Evolutionary conservation across 1,140 invertebrate species (phyloP).

Genomic region (Arctopsyche grandis): DNA sequence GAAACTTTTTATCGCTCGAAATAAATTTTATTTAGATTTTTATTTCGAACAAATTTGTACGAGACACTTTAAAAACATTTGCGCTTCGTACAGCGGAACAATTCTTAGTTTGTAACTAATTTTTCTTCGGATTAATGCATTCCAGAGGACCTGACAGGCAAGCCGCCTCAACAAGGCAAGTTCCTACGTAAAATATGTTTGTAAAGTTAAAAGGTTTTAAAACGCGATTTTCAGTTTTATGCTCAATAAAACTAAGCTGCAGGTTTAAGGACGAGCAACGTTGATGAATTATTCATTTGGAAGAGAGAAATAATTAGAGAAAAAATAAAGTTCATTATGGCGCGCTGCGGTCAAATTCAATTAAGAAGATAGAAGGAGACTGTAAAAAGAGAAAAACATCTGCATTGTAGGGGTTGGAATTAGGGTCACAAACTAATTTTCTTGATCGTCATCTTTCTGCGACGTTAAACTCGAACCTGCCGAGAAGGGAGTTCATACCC

Average conservation of each 20-base stretch:
- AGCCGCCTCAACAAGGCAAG: too few relatives aligned
- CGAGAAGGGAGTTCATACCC: not conserved
- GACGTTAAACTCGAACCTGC: constrained; percentile 32
- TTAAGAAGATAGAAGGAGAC: not conserved
- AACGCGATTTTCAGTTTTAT: too few relatives aligned
- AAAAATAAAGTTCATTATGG: too few relatives aligned
- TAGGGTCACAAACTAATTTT: constrained; percentile 39
- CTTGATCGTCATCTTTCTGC: constrained; percentile 40
- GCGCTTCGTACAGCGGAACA: not conserved
- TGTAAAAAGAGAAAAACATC: constrained; percentile 36
- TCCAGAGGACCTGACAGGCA: not conserved
- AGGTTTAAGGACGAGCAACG: too few relatives aligned
- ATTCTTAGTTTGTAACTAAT: constrained; percentile 1
- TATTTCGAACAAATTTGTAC: constrained; percentile 11
- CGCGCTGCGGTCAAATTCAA: constrained; percentile 7
- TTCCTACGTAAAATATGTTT: too few relatives aligned
- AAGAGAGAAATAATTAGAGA: too few relatives aligned
- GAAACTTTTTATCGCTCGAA: constrained; percentile 19
- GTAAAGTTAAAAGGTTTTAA: too few relatives aligned
- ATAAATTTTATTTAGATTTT: constrained; percentile 23
- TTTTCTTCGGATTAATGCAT: constrained; percentile 1
- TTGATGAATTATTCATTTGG: too few relatives aligned
- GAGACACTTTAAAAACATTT: not conserved
- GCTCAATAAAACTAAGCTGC: too few relatives aligned
- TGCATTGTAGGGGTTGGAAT: constrained; percentile 17